Percentiles rank a stretch among this genome's conserved stretches.
Evolutionary conservation across 23 tunicate genomes (phyloP).

Genomic region (Phallusia fumigata): DNA sequence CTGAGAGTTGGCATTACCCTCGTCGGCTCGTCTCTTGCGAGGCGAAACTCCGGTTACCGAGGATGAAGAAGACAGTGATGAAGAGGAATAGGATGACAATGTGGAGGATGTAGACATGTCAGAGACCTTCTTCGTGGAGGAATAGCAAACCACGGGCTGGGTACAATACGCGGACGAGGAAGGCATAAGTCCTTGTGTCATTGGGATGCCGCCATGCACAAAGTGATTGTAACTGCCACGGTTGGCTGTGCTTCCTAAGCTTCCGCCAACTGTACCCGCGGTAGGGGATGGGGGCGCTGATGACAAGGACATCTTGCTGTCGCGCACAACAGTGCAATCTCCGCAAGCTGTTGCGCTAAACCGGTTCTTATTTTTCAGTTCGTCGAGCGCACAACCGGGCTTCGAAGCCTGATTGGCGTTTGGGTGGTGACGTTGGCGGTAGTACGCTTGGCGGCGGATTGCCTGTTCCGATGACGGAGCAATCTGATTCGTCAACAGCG

Average conservation of each 20-base stretch:
- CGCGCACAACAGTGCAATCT: constrained; percentile 69
- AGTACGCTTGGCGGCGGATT: constrained; percentile 60
- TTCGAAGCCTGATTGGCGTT: constrained; percentile 12
- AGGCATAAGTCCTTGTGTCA: background rate
- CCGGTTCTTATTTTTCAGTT: constrained; percentile 61
- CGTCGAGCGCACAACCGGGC: constrained; percentile 18
- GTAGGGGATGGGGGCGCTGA: constrained; percentile 90
- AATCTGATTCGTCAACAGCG: constrained; percentile 20
- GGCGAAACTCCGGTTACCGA: constrained; percentile 62
- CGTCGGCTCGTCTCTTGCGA: constrained; percentile 84
- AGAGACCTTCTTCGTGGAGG: constrained; percentile 33
- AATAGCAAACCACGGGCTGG: constrained; percentile 2
- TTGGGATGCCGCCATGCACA: background rate
- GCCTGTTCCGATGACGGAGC: constrained; percentile 18
- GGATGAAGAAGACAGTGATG: constrained; percentile 67
- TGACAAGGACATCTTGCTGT: constrained; percentile 85
- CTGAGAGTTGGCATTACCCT: constrained; percentile 14
- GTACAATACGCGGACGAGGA: background rate
- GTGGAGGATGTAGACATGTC: constrained; percentile 60
- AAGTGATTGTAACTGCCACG: constrained; percentile 20
- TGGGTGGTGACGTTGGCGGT: constrained; percentile 76
- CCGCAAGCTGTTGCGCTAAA: constrained; percentile 76
- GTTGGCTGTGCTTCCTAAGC: constrained; percentile 36
- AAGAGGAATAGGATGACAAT: constrained; percentile 59
- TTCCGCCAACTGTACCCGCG: constrained; percentile 82